phyloP scores from a whole-genome alignment of 2,113 vertebrate species.

The Nannobrachium achirus region DNA sequence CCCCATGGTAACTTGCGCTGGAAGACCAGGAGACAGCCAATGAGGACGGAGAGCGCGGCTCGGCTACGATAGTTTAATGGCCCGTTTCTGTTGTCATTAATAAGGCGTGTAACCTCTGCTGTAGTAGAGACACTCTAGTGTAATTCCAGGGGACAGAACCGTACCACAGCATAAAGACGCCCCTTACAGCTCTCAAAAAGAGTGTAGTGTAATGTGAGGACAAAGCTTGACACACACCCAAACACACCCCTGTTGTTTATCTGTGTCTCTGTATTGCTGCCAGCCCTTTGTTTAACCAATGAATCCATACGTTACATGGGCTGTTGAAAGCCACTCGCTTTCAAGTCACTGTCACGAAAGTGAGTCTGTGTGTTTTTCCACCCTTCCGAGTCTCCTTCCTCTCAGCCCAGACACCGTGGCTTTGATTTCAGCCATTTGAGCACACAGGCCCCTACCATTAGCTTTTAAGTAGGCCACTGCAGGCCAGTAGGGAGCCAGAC shows the following conservation, averaged over 20 bases:
- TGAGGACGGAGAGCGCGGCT: conserved; percentile 50
- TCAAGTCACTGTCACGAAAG: conserved; percentile 24
- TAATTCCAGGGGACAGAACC: conserved; percentile 43
- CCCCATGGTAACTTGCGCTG: conserved; percentile 74
- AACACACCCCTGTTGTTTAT: conserved; percentile 26
- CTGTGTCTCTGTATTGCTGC: conserved; percentile 15
- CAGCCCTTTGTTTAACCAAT: background rate
- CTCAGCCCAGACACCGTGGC: conserved; percentile 49
- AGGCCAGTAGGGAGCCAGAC: conserved; percentile 75
- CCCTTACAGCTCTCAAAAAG: conserved; percentile 28
- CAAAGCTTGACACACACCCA: background rate
- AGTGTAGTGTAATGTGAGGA: conserved; percentile 41
- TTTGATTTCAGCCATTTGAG: conserved; percentile 65
- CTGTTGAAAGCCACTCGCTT: conserved; percentile 15
- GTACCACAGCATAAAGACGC: conserved; percentile 24
- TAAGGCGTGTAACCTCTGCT: conserved; percentile 66
- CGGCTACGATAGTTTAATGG: conserved; percentile 68
- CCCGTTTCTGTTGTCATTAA: conserved; percentile 73
- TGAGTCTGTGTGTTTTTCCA: conserved; percentile 36
- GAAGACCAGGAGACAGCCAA: conserved; percentile 58
- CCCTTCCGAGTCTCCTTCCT: conserved; percentile 53
- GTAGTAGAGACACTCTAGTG: conserved; percentile 23
- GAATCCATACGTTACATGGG: conserved; percentile 14
- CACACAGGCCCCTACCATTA: conserved; percentile 62
- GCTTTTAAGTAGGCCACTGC: conserved; percentile 80